Percentiles rank a stretch among this genome's conserved stretches.
These are phyloP conservation scores for Psittacula echo DNA, from an alignment of 2,797 vertebrate genomes.

Conservation along the genomic window DNA sequence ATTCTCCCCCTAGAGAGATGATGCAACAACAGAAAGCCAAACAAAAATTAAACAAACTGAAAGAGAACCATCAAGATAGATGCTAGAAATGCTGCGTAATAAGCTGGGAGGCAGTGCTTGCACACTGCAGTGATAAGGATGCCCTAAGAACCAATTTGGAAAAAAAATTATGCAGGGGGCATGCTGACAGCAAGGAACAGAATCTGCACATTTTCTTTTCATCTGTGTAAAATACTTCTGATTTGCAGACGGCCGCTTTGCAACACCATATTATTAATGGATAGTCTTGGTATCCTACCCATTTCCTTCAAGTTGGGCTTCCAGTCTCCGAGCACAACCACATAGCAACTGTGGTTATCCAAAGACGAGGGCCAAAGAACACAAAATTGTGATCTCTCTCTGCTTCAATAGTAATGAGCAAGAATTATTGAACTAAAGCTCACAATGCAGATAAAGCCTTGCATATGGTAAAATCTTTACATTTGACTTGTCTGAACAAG, in stretches of 20 bases:
- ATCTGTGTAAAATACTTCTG: background rate
- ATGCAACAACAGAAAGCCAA: background rate
- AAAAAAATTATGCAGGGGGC: background rate
- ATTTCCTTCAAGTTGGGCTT: background rate
- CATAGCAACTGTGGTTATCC: background rate
- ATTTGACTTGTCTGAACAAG: slow-evolving; percentile 47
- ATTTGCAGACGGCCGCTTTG: background rate
- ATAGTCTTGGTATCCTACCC: background rate
- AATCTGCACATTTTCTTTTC: background rate
- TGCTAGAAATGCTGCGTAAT: background rate
- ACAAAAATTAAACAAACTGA: background rate
- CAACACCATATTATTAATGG: background rate
- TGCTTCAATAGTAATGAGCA: background rate
- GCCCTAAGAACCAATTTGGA: background rate
- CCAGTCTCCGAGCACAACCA: background rate
- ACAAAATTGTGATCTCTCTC: slow-evolving; percentile 16
- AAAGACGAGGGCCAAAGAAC: background rate
- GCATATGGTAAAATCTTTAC: background rate
- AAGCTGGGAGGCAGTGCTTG: background rate
- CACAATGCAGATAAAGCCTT: background rate
- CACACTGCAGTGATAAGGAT: background rate
- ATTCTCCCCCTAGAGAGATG: background rate
- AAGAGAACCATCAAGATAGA: background rate
- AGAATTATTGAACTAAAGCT: slow-evolving; percentile 14
- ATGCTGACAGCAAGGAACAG: background rate